phyloP scores from a whole-genome alignment of 2,888 invertebrate species.

The Argyresthia albistria region DNA sequence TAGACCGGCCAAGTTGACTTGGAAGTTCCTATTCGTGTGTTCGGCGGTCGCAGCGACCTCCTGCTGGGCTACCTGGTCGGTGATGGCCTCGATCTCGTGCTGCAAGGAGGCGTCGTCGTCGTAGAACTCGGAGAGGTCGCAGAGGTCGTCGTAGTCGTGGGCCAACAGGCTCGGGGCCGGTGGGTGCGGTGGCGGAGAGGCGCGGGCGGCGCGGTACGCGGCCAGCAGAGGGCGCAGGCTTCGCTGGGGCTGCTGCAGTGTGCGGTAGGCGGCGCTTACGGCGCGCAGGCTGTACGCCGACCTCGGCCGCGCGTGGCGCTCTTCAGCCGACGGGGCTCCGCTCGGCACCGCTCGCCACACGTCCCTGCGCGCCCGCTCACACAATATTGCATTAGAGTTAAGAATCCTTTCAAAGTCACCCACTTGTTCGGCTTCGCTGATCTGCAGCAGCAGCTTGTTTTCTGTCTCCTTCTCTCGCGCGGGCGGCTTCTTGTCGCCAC shows the following conservation, averaged over 20 bases:
- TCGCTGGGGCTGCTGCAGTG: constrained; percentile 55
- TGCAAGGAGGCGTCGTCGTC: constrained; percentile 54
- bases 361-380: constrained; percentile 46
- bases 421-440: constrained; percentile 74
- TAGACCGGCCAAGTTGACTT: constrained; percentile 55
- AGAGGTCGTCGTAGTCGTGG: constrained; percentile 51
- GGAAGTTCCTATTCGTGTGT: constrained; percentile 34
- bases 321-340: constrained; percentile 39
- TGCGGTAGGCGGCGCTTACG: constrained; percentile 57
- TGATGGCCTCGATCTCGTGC: constrained; percentile 46
- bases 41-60: constrained; percentile 27
- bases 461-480: constrained; percentile 55
- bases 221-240: constrained; percentile 46
- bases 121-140: constrained; percentile 62
- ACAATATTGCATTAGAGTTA: constrained; percentile 69
- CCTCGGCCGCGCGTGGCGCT: constrained; percentile 37
- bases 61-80: constrained; percentile 41
- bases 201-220: constrained; percentile 36
- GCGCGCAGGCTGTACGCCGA: constrained; percentile 57
- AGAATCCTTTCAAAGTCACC: constrained; percentile 76
- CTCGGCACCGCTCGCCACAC: constrained; percentile 48
- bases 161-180: constrained; percentile 27
- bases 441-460: constrained; percentile 66
- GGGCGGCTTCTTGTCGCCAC: constrained; percentile 57
- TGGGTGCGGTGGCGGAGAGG: constrained; percentile 8